A percentile compares a stretch with the other conserved stretches of the same genome.
These are phyloP conservation scores for Amphiprion percula DNA, from an alignment of 2,113 vertebrate species.

Conservation along the genomic window DNA sequence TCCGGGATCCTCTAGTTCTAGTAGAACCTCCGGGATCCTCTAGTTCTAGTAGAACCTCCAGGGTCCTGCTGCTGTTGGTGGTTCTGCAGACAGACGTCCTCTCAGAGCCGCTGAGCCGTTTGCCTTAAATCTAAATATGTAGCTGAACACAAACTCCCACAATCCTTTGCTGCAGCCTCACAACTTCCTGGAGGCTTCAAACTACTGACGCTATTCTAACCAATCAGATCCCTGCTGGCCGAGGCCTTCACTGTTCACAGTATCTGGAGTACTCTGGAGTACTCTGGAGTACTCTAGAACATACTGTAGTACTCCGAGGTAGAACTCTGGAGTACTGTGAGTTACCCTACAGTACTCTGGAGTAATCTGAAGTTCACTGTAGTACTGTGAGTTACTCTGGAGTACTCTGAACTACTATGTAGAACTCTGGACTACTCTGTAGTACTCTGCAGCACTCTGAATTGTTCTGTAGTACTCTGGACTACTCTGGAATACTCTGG, in stretches of 20 bases:
- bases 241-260: slow-evolving; percentile 51
- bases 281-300: neutral
- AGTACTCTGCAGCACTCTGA: neutral
- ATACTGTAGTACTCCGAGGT: no score
- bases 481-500: neutral
- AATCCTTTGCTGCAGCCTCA: slow-evolving; percentile 62
- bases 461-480: neutral
- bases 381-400: neutral
- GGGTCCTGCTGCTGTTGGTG: no score
- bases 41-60: no score
- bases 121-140: slow-evolving; percentile 76
- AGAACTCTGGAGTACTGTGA: no score
- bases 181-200: slow-evolving; percentile 41
- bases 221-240: neutral
- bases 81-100: no score
- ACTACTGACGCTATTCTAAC: slow-evolving; percentile 45
- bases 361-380: neutral
- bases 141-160: slow-evolving; percentile 44
- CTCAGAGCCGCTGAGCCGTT: slow-evolving; percentile 24
- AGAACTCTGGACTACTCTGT: neutral
- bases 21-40: no score
- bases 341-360: neutral
- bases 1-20: no score
- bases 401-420: neutral
- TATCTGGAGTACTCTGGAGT: neutral